Base-by-base conservation (phyloP, 2,113 vertebrate genomes). In the Sakesphorus luctuosus region DNA sequence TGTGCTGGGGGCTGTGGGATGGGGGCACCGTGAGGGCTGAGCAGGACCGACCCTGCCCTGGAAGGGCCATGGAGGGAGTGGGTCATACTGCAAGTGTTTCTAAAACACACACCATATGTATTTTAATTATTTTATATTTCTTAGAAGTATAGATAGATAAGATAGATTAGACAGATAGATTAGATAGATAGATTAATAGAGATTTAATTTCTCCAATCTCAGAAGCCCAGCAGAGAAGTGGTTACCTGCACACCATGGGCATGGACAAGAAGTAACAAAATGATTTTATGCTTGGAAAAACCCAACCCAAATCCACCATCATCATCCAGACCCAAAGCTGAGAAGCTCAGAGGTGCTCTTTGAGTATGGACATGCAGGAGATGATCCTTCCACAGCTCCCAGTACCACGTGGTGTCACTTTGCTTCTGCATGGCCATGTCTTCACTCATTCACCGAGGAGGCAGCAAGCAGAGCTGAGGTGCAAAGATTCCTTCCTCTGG, bases 71-170 rank as follows among this genome's bases (percentile, higher is more conserved):
- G 5, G 65, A 21, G 53, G 53, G 65, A 24, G 13, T 0, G 36
- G 6, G 0, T 4, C 3, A 1, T 0, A 3, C 33, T 3, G 31
- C 1, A 2, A 23, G 12, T 6, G 2, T 7, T n/a, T 10, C 71
- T 29, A 55, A 25, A 68, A 40, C 3, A 21, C 19, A 21, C 44
- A 1, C 1, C 3, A 6, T 16, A 10, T 33, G 4, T 38, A 63
- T 11, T 23, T 20, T 10, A 0, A 52, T 81, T 35, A 25, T 40
- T 36, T 5, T 23, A 23, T 11, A 3, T 24, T 8, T 47, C n/a
- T n/a, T n/a, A n/a, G n/a, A n/a, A n/a, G n/a, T n/a, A n/a, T n/a
- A n/a, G 44, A 46, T 46, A 46, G 44, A n/a, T 16, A 18, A 44
- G 44, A 46, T 46, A 46, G 18, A 36, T 14, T n/a, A n/a, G n/a